A percentile compares a stretch with the other conserved stretches of the same genome.
Conservation (phyloP, 64 coral and sea anemone species). For the Dendrophyllia cribrosa region DNA sequence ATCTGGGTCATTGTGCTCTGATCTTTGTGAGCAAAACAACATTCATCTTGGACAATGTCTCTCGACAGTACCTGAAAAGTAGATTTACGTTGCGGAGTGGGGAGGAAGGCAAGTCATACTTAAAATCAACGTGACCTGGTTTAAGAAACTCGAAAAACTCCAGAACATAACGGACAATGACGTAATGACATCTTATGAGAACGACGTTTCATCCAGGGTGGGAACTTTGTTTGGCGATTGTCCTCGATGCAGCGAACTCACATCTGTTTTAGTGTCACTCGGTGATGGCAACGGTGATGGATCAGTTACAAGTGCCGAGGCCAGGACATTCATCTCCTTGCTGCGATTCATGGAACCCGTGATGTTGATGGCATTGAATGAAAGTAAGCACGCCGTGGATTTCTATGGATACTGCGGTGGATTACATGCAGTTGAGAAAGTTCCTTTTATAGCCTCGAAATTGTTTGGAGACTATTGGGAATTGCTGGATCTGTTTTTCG, state of each 20-base stretch:
- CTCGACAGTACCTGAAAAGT: slow-evolving; percentile 57
- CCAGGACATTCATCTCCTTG: slow-evolving; percentile 57
- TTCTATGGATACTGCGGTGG: slow-evolving; percentile 88
- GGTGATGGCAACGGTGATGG: slow-evolving; percentile 72
- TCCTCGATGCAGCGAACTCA: slow-evolving; percentile 45
- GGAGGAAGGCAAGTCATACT: slow-evolving; percentile 48
- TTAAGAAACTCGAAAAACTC: slow-evolving; percentile 2
- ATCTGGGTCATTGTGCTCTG: slow-evolving; percentile 66
- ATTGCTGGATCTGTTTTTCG: slow-evolving; percentile 52
- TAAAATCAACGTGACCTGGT: slow-evolving; percentile 55
- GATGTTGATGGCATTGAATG: slow-evolving; percentile 70
- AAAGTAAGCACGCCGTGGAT: slow-evolving; percentile 69
- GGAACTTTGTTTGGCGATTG: slow-evolving; percentile 74
- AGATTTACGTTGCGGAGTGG: slow-evolving; percentile 69
- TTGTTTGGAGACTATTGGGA: slow-evolving; percentile 52
- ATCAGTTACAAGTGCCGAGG: slow-evolving; percentile 40
- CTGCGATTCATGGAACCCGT: slow-evolving; percentile 70
- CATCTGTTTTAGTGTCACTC: slow-evolving; percentile 32
- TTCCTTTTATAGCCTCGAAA: slow-evolving; percentile 54
- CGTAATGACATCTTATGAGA: neutral
- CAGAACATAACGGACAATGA: neutral
- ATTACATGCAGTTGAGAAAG: slow-evolving; percentile 78
- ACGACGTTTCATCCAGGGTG: slow-evolving; percentile 8
- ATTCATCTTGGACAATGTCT: slow-evolving; percentile 46
- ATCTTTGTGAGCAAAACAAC: slow-evolving; percentile 59